Conservation (phyloP, 2,797 vertebrate genomes). For the Sebastes nivosus region DNA sequence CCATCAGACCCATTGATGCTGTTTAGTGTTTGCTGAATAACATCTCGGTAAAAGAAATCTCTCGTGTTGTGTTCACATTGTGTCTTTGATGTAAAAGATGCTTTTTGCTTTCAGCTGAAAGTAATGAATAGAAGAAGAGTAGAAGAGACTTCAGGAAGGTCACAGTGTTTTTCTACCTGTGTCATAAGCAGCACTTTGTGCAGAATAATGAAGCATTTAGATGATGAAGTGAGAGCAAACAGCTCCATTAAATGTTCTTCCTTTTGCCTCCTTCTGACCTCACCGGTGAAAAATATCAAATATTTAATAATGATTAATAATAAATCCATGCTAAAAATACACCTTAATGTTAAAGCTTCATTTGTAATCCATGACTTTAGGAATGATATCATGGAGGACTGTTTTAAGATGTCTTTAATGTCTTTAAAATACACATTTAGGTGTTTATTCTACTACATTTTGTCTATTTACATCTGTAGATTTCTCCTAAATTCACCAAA, state of each 20-base stretch:
- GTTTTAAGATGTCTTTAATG: no score
- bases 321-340: background rate
- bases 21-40: background rate
- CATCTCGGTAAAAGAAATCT: background rate
- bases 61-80: background rate
- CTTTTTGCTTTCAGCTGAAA: background rate
- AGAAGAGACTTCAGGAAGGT: background rate
- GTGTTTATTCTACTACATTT: no score
- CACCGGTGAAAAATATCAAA: background rate
- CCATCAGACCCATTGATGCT: background rate
- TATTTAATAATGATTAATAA: conserved; percentile 22
- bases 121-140: accelerated
- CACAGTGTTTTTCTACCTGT: background rate
- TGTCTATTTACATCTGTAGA: no score
- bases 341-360: background rate
- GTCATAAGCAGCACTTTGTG: background rate
- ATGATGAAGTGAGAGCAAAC: background rate
- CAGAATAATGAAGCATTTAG: background rate
- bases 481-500: no score
- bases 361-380: background rate
- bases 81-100: background rate
- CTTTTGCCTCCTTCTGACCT: background rate
- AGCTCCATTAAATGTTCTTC: background rate
- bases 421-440: no score
- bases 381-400: background rate